Base-by-base conservation (phyloP, 2,113 vertebrate genomes). In the Centropristis striata region DNA sequence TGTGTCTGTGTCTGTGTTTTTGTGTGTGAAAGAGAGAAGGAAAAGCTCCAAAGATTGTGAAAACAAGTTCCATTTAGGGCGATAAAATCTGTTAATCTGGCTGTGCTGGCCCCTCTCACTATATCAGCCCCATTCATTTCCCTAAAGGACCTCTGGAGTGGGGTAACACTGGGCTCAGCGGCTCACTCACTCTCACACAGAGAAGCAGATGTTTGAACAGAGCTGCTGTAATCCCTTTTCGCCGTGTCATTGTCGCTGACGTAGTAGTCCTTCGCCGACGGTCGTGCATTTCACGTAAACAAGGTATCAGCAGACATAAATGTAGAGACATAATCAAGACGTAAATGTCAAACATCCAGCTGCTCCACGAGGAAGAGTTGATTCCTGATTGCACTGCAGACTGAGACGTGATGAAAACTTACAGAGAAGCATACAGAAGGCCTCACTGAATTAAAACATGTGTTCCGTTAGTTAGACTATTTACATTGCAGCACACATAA, bases 11-110 rank as follows among this genome's bases (percentile, higher is more conserved):
- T 71, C 66, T 75, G 61, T 60, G 25, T 73, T n/a, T 74, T 5
- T 78, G 36, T 53, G 78, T 37, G 57, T 66, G 72, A 68, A 72
- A 78, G 51, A 42, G 76, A 85, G 51, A 66, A 63, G 71, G 47
- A 89, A 32, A 49, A 70, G 65, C 75, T 86, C 60, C 44, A 53
- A 65, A 79, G 80, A 85, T 78, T 82, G 87, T 23, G 37, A 85
- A 89, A 88, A 85, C 81, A 71, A 88, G 83, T 78, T 83, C 82
- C 78, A 81, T 86, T 90, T 86, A 64, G 39, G 8, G 61, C 51
- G 88, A 92, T 93, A 88, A 87, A 87, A 90, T 90, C 88, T 83
- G 75, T 76, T 90, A 86, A 92, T 90, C 85, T 86, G 86, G 46
- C 82, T 83, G 72, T 4, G 68, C 78, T 27, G 79, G 70, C 39